Evolutionary conservation across 2,113 vertebrate species (phyloP).

Genomic region (Pangasianodon hypophthalmus): DNA sequence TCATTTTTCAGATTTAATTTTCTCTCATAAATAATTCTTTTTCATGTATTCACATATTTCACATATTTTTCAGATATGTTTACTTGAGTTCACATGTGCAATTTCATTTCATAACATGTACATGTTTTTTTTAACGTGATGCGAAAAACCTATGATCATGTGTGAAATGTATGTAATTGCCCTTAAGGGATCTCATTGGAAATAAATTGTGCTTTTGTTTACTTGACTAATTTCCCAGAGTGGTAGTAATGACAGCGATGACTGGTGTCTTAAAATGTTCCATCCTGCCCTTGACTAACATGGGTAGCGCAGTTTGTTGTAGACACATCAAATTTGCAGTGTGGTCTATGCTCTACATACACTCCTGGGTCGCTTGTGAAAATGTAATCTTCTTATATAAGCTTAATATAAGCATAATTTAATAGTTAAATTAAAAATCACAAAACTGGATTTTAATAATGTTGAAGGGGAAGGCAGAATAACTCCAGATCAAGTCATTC

Average conservation of each 20-base stretch:
- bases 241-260: slow-evolving; percentile 66
- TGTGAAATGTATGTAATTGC: not conserved
- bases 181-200: not conserved
- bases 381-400: not conserved
- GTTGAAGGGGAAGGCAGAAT: not conserved
- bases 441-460: not conserved
- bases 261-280: slow-evolving; percentile 66
- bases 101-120: not conserved
- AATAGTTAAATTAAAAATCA: not conserved
- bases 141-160: not conserved
- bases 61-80: not conserved
- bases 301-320: slow-evolving; percentile 18
- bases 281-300: slow-evolving; percentile 52
- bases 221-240: slow-evolving; percentile 67
- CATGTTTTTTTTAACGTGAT: not conserved
- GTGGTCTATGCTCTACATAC: not conserved
- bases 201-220: slow-evolving; percentile 55
- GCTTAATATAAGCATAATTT: not conserved
- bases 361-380: not conserved
- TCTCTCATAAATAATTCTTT: not conserved
- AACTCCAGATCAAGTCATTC: not conserved
- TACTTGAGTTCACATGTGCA: not conserved
- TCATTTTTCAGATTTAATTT: not conserved
- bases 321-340: slow-evolving; percentile 24
- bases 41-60: not conserved